Base-by-base conservation (phyloP, 2,113 vertebrate species). In the Origma solitaria region DNA sequence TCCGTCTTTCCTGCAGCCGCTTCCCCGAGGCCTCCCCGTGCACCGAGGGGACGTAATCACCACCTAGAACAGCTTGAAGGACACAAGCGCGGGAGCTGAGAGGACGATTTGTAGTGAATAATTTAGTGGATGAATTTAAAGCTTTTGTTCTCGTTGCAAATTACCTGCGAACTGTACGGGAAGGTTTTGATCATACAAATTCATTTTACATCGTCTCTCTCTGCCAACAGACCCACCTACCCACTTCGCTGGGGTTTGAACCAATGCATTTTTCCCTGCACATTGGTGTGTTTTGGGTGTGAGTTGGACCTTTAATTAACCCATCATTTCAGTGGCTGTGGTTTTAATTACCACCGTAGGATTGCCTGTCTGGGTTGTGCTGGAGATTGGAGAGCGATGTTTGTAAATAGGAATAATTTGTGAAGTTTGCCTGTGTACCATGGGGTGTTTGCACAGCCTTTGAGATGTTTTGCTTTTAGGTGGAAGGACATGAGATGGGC, bases 101-200 rank as follows among this genome's bases (percentile, higher is more conserved):
- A 92, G 93, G 95, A 95, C 62, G 87, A 94, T 91, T 90, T 54
- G 71, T 69, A 44, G 87, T 95, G 95, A 97, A 97, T 96, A 96
- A 95, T 95, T 97, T 94, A 95, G 96, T 69, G 79, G 94, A 61
- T 90, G 93, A 95, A 95, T 96, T 91, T 95, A 97, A 96, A 90
- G 89, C 94, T 97, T 97, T 97, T 97, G 96, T 97, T 97, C 95
- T 93, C 75, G 1, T 83, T 38, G n/a, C 91, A 87, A 95, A 97
- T 95, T 95, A 95, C 93, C 95, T 91, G 96, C 27, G 44, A 91
- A 94, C 87, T 70, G 92, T 60, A 90, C 17, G 85, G 90, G 94
- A 90, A 95, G 94, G 90, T 89, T 97, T 93, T 95, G 95, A 94
- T 95, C 50, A 31, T 80, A 82, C 94, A 90, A 85, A 95, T 82